Percentiles rank a stretch among this genome's conserved stretches.
Evolutionary conservation across 1,140 invertebrate genomes (phyloP).

Genomic region (Pygmarrhopalites habei): DNA sequence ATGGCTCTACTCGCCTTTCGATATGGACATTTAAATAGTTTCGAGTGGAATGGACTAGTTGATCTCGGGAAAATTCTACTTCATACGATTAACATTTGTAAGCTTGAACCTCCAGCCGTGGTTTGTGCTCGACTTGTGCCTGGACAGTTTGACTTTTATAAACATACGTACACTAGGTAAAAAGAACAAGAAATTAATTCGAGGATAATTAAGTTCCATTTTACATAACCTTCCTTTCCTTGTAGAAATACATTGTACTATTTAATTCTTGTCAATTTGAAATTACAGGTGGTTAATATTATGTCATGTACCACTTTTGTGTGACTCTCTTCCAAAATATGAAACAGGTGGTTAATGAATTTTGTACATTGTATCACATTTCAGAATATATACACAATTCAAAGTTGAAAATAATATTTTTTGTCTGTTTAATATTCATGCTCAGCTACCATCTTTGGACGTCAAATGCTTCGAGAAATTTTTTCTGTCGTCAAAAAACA

Average conservation of each 20-base stretch:
- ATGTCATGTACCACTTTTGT: constrained; percentile 89
- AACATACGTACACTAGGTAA: constrained; percentile 26
- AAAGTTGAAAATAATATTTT: too few species aligned
- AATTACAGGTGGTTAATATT: constrained; percentile 84
- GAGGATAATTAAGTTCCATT: too few species aligned
- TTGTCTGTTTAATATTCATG: too few species aligned
- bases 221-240: too few species aligned
- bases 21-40: constrained; percentile 21
- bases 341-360: too few species aligned
- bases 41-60: constrained; percentile 25
- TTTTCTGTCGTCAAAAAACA: constrained; percentile 83
- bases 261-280: too few species aligned
- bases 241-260: too few species aligned
- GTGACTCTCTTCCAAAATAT: constrained; percentile 64
- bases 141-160: constrained; percentile 28
- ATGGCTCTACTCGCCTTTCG: constrained; percentile 35
- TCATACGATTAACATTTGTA: constrained; percentile 32
- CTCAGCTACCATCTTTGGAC: constrained; percentile 84
- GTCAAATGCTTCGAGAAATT: constrained; percentile 72
- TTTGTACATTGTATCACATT: too few species aligned
- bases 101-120: constrained; percentile 31
- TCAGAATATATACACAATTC: too few species aligned
- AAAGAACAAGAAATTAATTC: too few species aligned
- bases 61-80: constrained; percentile 33
- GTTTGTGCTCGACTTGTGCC: constrained; percentile 14